Conservation (phyloP, 2,113 vertebrate species). For the Chloropsis hardwickii region DNA sequence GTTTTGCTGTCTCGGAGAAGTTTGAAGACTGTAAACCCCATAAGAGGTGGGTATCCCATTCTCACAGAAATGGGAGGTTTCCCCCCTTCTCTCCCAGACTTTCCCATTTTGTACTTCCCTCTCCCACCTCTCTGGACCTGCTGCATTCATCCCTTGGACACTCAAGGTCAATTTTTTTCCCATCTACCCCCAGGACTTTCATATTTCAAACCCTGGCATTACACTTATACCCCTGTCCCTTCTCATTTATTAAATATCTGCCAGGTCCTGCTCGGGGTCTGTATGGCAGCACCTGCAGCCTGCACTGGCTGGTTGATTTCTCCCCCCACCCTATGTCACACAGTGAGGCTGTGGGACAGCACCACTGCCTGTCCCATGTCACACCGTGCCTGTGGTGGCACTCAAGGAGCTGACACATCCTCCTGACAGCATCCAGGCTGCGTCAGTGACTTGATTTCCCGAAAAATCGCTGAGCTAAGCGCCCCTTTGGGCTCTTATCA, state of each 20-base stretch:
- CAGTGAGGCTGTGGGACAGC: neutral
- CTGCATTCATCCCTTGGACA: rapidly evolving
- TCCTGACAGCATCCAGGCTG: neutral
- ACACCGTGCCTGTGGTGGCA: rapidly evolving
- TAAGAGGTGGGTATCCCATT: rapidly evolving
- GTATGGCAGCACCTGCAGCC: neutral
- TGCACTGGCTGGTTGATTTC: neutral
- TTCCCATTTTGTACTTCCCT: neutral
- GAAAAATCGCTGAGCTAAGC: neutral
- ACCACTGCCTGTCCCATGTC: neutral
- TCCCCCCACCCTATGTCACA: neutral
- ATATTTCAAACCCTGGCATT: neutral
- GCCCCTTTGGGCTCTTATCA: neutral
- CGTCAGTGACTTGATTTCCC: neutral
- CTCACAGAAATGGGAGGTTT: rapidly evolving
- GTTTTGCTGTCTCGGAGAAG: neutral
- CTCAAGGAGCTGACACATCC: neutral
- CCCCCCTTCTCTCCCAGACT: neutral
- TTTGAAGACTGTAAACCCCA: rapidly evolving
- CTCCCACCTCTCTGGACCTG: neutral
- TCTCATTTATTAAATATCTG: neutral
- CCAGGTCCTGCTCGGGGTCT: rapidly evolving
- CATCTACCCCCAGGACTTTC: neutral
- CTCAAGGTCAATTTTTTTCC: neutral
- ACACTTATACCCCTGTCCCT: neutral